Conservation (phyloP, 1,140 invertebrate genomes). For the Drosophila kurseongensis region DNA sequence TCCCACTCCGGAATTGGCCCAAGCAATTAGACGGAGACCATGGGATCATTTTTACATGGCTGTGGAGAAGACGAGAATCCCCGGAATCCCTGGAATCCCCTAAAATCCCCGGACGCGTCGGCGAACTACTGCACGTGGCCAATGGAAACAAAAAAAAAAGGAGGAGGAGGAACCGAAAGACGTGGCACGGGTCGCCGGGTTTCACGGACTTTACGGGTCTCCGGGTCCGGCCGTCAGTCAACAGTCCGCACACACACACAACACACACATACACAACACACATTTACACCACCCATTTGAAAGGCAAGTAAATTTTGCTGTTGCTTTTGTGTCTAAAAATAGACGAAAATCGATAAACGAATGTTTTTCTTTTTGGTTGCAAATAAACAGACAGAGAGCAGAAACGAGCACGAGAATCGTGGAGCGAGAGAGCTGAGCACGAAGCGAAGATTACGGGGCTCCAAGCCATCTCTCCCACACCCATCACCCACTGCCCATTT, state of each 20-base stretch:
- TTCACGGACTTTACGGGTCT: constrained; percentile 13
- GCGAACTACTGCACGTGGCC: constrained; percentile 31
- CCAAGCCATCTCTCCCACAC: neutral
- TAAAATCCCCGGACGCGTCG: constrained; percentile 8
- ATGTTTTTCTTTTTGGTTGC: constrained; percentile 68
- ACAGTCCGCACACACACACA: constrained; percentile 21
- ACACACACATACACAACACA: constrained; percentile 23
- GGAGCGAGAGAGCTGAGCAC: constrained; percentile 29
- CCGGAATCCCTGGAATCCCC: constrained; percentile 9
- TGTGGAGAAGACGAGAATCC: neutral
- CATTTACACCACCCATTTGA: constrained; percentile 61
- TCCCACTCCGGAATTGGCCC: neutral
- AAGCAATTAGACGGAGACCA: constrained; percentile 8
- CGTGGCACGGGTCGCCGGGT: constrained; percentile 28
- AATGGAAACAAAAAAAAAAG: constrained; percentile 1
- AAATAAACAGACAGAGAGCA: constrained; percentile 56
- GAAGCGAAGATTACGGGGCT: constrained; percentile 51
- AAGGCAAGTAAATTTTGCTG: constrained; percentile 74
- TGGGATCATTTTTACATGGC: neutral
- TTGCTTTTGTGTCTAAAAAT: constrained; percentile 77
- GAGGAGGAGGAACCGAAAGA: neutral
- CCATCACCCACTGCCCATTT: constrained; percentile 4
- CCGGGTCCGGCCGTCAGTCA: constrained; percentile 29
- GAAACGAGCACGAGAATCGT: constrained; percentile 5
- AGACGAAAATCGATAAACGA: constrained; percentile 84